Base-by-base conservation (phyloP, 2,888 invertebrate species). In the Incurvaria masculella region DNA sequence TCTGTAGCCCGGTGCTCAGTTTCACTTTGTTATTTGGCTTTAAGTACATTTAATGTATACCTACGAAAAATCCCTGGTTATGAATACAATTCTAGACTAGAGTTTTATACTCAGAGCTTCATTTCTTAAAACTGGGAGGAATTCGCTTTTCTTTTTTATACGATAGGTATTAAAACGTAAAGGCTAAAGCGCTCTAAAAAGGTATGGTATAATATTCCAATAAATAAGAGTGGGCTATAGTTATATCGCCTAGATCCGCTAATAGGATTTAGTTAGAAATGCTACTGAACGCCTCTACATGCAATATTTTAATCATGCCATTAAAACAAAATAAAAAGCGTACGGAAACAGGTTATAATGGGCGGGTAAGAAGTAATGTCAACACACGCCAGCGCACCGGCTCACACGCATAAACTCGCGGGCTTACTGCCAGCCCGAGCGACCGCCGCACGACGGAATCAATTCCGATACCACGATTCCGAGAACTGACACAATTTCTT, bases 401-500 rank as follows among this genome's bases (percentile, higher is more conserved):
- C 33, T 33, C 57, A 54, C 56, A 56, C 64, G 59, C 72, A 73
- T 78, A 76, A 78, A 78, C 69, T 68, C 11, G 14, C 33, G 14
- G 14, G 33, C 33, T 33, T 33, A 33, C 33, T 33, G 33, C 14
- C 33, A 23, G 33, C 57, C 55, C 62, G 72, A 67, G 65, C 75
- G 67, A 78, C 73, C 71, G 78, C 74, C 67, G 71, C 68, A 72
- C 45, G 20, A 46, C 71, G 65, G 70, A 74, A 74, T 75, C 76
- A 74, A 76, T 76, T 74, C 74, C 65, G 67, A 61, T 72, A 72
- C 70, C 74, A 33, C 72, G 74, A 75, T 78, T 78, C 78, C 64
- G 64, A 72, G 76, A 78, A 78, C 61, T 75, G 75, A 72, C 74
- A 76, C 76, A 78, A 71, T 75, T 75, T 73, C 70, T 74, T 69